A percentile compares a stretch with the other conserved stretches of the same genome.
phyloP scores from a whole-genome alignment of 2,888 invertebrate species.

The Leptopilina myrica region DNA sequence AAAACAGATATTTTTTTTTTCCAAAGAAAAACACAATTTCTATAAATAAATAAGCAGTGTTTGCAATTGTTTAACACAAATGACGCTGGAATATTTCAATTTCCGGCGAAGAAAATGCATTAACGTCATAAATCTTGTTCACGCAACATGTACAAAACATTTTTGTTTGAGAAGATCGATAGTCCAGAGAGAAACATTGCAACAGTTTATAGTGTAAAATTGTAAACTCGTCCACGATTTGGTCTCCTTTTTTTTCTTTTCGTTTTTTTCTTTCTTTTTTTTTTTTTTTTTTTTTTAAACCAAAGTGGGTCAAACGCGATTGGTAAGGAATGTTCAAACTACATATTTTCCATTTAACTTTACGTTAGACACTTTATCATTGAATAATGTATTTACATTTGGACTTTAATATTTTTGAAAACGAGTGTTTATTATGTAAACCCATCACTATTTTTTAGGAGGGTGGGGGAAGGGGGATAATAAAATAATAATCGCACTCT shows the following conservation, averaged over 20 bases:
- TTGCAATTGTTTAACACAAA: too few relatives aligned
- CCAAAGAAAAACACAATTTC: too few relatives aligned
- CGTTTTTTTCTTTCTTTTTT: too few relatives aligned
- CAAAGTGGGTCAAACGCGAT: conserved; percentile 29
- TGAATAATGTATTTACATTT: neutral
- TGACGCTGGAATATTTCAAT: conserved; percentile 1
- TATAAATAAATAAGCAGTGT: too few relatives aligned
- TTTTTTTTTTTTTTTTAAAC: conserved; percentile 31
- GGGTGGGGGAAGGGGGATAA: too few relatives aligned
- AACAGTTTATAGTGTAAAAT: conserved; percentile 23
- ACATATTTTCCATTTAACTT: neutral
- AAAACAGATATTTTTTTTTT: too few relatives aligned
- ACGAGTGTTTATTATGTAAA: too few relatives aligned
- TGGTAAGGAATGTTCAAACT: conserved; percentile 33
- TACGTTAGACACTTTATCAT: neutral
- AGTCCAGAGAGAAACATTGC: conserved; percentile 10
- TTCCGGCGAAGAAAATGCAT: neutral
- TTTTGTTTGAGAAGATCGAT: neutral
- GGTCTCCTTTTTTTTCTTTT: conserved; percentile 22
- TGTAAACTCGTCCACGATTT: conserved; percentile 19
- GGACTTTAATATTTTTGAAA: neutral
- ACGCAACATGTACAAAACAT: neutral
- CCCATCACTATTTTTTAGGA: too few relatives aligned
- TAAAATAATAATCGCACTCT: too few relatives aligned
- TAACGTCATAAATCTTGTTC: neutral